phyloP scores from a whole-genome alignment of 2,113 vertebrate species.

The Brachyhypopomus occidentalis region DNA sequence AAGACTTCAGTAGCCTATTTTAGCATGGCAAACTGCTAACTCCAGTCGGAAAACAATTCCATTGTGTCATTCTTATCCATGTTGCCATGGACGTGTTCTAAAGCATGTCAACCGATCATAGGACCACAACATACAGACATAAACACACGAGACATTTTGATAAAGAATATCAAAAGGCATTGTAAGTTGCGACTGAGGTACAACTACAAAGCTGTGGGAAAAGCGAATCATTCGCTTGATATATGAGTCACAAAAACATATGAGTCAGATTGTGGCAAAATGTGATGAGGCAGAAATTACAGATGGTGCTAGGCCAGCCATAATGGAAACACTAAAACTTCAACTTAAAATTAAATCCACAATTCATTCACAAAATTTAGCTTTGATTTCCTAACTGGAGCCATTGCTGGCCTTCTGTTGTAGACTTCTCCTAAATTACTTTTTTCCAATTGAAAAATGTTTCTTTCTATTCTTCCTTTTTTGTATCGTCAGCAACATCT shows the following conservation, averaged over 20 bases:
- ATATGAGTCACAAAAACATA: constrained; percentile 14
- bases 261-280: constrained; percentile 49
- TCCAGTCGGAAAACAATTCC: constrained; percentile 45
- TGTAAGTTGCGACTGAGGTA: constrained; percentile 33
- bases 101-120: constrained; percentile 26
- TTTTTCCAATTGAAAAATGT: no score
- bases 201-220: constrained; percentile 13
- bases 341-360: not conserved
- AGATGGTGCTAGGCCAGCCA: constrained; percentile 1
- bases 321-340: not conserved
- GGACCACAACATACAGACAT: constrained; percentile 25
- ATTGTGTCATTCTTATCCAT: constrained; percentile 32
- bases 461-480: no score
- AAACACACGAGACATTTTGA: constrained; percentile 15
- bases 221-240: constrained; percentile 29
- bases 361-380: not conserved
- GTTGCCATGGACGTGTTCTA: constrained; percentile 16
- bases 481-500: no score
- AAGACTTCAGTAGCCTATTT: constrained; percentile 3
- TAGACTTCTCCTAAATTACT: not conserved
- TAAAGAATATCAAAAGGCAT: constrained; percentile 12
- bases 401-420: not conserved
- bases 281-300: constrained; percentile 47
- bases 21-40: constrained; percentile 9
- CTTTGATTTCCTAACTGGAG: not conserved